Evolutionary conservation across 2,797 vertebrate species (phyloP).

Genomic region (Clamator glandarius): DNA sequence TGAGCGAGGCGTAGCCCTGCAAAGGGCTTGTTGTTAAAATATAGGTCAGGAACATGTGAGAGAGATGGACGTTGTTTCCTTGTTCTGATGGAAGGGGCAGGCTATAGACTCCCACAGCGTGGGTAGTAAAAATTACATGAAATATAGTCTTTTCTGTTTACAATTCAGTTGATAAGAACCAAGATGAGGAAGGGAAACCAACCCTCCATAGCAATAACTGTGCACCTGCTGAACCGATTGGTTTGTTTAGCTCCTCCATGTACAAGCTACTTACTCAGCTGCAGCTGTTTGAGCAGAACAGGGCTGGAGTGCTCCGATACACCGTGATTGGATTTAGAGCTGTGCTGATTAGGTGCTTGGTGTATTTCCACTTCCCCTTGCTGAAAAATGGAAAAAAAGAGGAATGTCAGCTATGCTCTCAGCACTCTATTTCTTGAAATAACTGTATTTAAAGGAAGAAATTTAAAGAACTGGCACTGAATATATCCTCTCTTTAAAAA

Average conservation of each 20-base stretch:
- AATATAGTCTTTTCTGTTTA: neutral
- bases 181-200: neutral
- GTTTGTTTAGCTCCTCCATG: neutral
- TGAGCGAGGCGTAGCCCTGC: neutral
- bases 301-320: neutral
- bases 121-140: neutral
- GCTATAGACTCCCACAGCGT: neutral
- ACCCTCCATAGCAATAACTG: neutral
- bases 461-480: neutral
- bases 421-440: neutral
- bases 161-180: neutral
- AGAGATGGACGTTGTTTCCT: neutral
- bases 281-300: neutral
- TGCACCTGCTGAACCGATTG: neutral
- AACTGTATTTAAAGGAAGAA: neutral
- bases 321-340: neutral
- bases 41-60: neutral
- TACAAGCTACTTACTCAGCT: neutral
- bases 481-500: neutral
- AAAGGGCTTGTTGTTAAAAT: neutral
- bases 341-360: conserved; percentile 9
- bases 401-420: neutral
- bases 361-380: conserved; percentile 17
- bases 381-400: neutral
- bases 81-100: neutral